Evolutionary conservation across 2,797 vertebrate species (phyloP).

Genomic region (Morus bassanus): DNA sequence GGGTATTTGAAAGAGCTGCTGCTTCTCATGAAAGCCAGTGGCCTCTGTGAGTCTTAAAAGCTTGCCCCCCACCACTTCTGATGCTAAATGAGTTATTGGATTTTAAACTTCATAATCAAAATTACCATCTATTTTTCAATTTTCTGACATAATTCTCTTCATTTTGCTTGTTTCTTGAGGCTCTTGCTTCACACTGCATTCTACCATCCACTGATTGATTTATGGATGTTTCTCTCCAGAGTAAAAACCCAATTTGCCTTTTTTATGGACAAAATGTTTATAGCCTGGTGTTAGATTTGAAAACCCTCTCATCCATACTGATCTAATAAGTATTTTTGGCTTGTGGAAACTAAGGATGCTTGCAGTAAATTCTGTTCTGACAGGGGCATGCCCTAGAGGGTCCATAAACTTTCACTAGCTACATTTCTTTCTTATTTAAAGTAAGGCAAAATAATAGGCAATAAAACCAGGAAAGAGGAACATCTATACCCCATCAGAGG

Average conservation of each 20-base stretch:
- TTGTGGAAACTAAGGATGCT: background rate
- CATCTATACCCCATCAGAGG: background rate
- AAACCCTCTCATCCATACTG: background rate
- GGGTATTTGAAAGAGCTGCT: background rate
- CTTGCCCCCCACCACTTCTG: background rate
- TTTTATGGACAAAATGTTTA: constrained; percentile 1
- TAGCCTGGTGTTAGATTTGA: background rate
- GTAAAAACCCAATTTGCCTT: background rate
- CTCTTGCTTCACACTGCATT: background rate
- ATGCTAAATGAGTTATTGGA: background rate
- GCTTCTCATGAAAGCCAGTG: background rate
- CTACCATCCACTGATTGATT: background rate
- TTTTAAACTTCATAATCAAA: background rate
- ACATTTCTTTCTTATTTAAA: background rate
- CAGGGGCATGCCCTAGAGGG: background rate
- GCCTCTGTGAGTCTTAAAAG: background rate
- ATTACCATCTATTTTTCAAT: background rate
- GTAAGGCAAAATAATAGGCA: background rate
- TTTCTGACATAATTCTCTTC: background rate
- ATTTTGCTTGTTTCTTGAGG: background rate
- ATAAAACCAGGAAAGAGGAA: background rate
- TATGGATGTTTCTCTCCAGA: background rate
- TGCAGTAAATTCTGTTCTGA: background rate
- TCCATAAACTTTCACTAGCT: background rate
- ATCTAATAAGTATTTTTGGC: background rate